Percentiles rank a stretch among this genome's conserved stretches.
Conservation (phyloP, 2,888 invertebrate genomes). For the Seira sanloemensis region DNA sequence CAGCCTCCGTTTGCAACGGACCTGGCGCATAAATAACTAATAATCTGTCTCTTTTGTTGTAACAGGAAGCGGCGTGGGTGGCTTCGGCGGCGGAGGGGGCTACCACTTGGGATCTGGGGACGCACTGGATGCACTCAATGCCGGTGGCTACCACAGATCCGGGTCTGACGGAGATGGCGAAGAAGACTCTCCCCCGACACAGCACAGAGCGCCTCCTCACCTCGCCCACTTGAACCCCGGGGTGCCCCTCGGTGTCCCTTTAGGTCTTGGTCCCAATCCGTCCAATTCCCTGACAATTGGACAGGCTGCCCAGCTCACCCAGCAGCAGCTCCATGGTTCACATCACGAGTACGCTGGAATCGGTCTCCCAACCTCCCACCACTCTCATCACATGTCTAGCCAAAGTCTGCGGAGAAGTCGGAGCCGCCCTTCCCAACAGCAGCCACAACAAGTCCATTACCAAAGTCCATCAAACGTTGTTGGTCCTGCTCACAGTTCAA, state of each 20-base stretch:
- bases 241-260: constrained; percentile 77
- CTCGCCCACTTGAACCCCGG: constrained; percentile 72
- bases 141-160: constrained; percentile 82
- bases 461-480: constrained; percentile 70
- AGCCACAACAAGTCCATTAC: constrained; percentile 76
- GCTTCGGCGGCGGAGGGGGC: constrained; percentile 70
- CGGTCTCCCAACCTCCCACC: constrained; percentile 78
- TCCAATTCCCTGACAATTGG: constrained; percentile 75
- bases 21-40: too few species aligned
- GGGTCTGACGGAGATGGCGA: constrained; percentile 84
- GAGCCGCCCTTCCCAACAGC: constrained; percentile 58
- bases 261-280: constrained; percentile 76
- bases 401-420: constrained; percentile 67
- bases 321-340: constrained; percentile 50
- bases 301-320: constrained; percentile 57
- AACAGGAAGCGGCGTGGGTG: constrained; percentile 70
- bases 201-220: constrained; percentile 62
- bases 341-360: constrained; percentile 74
- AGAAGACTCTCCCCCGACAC: constrained; percentile 69
- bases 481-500: constrained; percentile 51
- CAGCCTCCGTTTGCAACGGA: too few species aligned
- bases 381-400: constrained; percentile 75
- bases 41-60: neutral
- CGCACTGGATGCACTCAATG: constrained; percentile 69
- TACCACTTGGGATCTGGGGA: constrained; percentile 73